A percentile compares a stretch with the other conserved stretches of the same genome.
These are phyloP conservation scores for Hydrochoerus hydrochaeris DNA, from an alignment of 2,113 vertebrate genomes.

Conservation along the genomic window DNA sequence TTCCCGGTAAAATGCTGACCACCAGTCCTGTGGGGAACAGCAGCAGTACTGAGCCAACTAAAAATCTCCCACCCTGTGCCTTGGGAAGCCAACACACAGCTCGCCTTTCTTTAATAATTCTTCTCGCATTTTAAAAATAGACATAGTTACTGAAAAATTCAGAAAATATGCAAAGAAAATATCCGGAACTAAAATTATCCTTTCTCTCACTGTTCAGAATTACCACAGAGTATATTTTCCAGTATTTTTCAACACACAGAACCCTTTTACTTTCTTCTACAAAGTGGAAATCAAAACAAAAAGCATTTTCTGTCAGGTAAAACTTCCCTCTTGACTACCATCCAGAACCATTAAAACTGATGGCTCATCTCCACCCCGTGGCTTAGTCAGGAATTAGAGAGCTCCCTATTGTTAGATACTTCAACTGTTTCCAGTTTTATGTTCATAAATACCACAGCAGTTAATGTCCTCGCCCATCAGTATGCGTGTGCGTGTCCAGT, in stretches of 20 bases:
- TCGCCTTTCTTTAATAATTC: constrained; percentile 31
- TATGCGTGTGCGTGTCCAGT: not conserved
- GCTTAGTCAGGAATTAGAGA: constrained; percentile 29
- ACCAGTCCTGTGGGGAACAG: not conserved
- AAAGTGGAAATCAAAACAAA: constrained; percentile 14
- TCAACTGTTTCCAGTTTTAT: constrained; percentile 45
- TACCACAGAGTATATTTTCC: not conserved
- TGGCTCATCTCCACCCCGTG: not conserved
- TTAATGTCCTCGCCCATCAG: constrained; percentile 24
- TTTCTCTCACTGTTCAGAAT: not conserved
- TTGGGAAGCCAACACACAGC: not conserved
- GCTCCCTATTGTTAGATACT: constrained; percentile 44
- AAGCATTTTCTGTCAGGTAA: not conserved
- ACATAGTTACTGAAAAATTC: not conserved
- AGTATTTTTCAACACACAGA: not conserved
- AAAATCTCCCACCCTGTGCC: not conserved
- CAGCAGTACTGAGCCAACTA: not conserved
- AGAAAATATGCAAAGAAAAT: not conserved
- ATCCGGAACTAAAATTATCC: constrained; percentile 28
- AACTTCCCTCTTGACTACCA: not conserved
- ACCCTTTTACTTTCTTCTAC: constrained; percentile 10
- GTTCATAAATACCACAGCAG: not conserved
- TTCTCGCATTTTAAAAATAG: constrained; percentile 18
- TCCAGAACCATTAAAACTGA: not conserved
- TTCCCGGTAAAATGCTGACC: not conserved